phyloP scores from a whole-genome alignment of 2,888 invertebrate genomes.

The Lamellibrachia columna region DNA sequence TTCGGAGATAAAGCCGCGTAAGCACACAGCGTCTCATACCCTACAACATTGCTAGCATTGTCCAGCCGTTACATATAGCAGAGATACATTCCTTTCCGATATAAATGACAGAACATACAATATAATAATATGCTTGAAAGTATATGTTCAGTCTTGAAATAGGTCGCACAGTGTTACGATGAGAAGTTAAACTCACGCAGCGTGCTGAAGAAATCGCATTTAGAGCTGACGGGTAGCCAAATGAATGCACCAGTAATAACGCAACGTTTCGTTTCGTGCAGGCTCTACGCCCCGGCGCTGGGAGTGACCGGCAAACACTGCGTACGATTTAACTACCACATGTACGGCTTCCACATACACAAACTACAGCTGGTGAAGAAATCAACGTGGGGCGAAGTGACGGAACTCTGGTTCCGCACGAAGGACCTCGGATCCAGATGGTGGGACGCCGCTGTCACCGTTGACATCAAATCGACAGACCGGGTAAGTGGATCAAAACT shows the following conservation, averaged over 20 bases:
- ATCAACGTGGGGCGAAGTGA: neutral
- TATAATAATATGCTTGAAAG: too few species aligned
- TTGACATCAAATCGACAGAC: neutral
- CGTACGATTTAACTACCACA: neutral
- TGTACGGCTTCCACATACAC: slow-evolving; percentile 38
- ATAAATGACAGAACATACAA: too few species aligned
- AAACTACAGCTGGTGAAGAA: slow-evolving; percentile 47
- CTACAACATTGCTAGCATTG: neutral
- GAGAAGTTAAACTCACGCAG: too few species aligned
- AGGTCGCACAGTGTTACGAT: too few species aligned
- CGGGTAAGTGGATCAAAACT: neutral
- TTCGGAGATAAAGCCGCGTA: slow-evolving; percentile 74
- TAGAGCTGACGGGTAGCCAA: neutral
- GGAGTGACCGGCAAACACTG: slow-evolving; percentile 40
- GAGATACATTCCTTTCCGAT: too few species aligned
- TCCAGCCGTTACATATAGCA: neutral
- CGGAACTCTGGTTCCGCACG: neutral
- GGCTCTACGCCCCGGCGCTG: slow-evolving; percentile 20
- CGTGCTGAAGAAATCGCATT: neutral
- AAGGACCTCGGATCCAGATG: neutral
- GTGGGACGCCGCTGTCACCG: neutral
- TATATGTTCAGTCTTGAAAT: too few species aligned
- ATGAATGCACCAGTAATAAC: too few species aligned
- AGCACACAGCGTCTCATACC: neutral
- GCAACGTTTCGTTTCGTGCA: slow-evolving; percentile 13